A percentile compares a stretch with the other conserved stretches of the same genome.
Conservation (phyloP, 2,797 vertebrate species). For the Scyliorhinus canicula region DNA sequence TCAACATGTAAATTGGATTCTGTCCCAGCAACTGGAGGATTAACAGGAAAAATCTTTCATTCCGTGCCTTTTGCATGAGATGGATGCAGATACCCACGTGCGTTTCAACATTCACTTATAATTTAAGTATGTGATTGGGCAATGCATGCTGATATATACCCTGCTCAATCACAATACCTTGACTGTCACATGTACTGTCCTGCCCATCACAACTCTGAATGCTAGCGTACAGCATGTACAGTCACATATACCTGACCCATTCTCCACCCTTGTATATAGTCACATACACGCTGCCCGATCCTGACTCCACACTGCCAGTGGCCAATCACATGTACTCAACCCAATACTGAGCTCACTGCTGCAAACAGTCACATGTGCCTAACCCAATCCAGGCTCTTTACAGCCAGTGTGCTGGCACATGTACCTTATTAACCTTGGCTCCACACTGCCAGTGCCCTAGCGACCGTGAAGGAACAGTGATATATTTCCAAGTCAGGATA, state of each 20-base stretch:
- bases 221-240: too few relatives aligned
- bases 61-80: background rate
- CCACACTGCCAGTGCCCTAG: background rate
- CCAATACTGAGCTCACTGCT: background rate
- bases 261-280: background rate
- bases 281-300: background rate
- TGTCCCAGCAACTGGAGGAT: background rate
- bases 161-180: background rate
- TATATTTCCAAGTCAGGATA: too few relatives aligned
- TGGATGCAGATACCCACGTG: constrained; percentile 1
- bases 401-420: background rate
- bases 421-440: background rate
- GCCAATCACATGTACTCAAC: background rate
- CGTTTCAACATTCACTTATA: background rate
- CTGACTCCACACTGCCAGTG: background rate
- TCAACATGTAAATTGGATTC: constrained; percentile 27
- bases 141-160: background rate
- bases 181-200: too few relatives aligned
- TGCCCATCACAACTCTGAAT: too few relatives aligned
- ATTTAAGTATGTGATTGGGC: background rate
- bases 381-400: background rate
- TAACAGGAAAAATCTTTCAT: constrained; percentile 1
- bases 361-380: background rate
- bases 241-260: too few relatives aligned
- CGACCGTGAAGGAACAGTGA: too few relatives aligned